A percentile compares a stretch with the other conserved stretches of the same genome.
These are phyloP conservation scores for Trissoscelio sp. DNA, from an alignment of 2,888 invertebrate species.

Conservation along the genomic window DNA sequence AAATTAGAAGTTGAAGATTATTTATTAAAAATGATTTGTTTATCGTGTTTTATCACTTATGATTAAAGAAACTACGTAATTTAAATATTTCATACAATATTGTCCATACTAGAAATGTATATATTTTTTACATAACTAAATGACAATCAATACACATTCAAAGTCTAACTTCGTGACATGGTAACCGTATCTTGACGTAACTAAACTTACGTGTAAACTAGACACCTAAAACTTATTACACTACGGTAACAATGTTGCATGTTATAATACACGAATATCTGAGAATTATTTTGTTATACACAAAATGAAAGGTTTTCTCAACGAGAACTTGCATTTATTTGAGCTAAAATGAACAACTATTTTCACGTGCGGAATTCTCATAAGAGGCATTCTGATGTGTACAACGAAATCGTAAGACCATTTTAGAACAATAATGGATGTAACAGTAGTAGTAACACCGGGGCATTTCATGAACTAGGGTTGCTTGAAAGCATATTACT, in stretches of 20 bases:
- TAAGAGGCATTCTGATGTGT: slow-evolving; percentile 11
- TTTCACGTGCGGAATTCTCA: slow-evolving; percentile 21
- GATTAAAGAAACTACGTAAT: no score
- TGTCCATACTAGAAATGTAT: no score
- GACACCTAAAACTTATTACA: not conserved
- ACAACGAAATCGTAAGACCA: slow-evolving; percentile 25
- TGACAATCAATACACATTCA: not conserved
- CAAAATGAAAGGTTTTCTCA: not conserved
- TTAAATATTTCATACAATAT: no score
- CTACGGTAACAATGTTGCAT: not conserved
- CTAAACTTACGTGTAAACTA: not conserved
- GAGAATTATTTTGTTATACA: slow-evolving; percentile 6
- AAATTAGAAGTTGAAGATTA: no score
- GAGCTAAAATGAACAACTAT: not conserved
- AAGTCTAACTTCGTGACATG: not conserved
- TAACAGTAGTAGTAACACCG: slow-evolving; percentile 15
- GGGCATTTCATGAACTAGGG: slow-evolving; percentile 20
- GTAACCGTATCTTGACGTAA: not conserved
- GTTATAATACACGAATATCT: slow-evolving; percentile 6
- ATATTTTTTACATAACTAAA: not conserved
- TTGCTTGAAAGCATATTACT: slow-evolving; percentile 34
- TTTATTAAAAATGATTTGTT: no score
- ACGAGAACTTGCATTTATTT: slow-evolving; percentile 7
- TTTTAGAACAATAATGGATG: slow-evolving; percentile 37
- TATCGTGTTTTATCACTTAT: no score